phyloP scores from a whole-genome alignment of 2,888 invertebrate species.

The Agrotis segetum region DNA sequence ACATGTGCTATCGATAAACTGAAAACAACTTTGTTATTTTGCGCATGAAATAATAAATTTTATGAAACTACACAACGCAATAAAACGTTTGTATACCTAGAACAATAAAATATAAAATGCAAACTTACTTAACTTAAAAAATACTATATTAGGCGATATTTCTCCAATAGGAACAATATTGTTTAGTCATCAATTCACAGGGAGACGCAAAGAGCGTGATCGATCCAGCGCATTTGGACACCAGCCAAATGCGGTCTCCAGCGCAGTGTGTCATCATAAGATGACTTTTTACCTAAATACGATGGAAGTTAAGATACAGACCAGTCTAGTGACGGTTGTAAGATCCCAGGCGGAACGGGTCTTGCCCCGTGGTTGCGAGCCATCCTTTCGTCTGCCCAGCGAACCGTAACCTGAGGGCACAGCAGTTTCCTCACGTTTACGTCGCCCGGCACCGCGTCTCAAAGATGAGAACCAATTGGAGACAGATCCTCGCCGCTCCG shows the following conservation, averaged over 20 bases:
- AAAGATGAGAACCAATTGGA: conserved; percentile 96
- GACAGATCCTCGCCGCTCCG: conserved; percentile 93
- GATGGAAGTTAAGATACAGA: conserved; percentile 83
- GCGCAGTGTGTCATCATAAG: conserved; percentile 69
- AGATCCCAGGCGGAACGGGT: conserved; percentile 92
- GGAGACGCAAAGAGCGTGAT: conserved; percentile 82
- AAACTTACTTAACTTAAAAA: not conserved
- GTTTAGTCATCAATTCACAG: conserved; percentile 80
- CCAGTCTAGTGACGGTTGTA: conserved; percentile 90
- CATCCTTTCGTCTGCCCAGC: conserved; percentile 88
- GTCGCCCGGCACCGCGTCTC: conserved; percentile 91
- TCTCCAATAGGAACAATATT: conserved; percentile 62
- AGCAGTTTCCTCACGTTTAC: conserved; percentile 84
- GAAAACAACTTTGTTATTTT: conserved; percentile 48
- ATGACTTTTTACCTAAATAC: conserved; percentile 59
- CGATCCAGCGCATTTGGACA: conserved; percentile 87
- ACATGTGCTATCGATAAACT: conserved; percentile 52
- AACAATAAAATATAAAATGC: not conserved
- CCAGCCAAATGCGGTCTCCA: conserved; percentile 85
- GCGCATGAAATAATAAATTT: conserved; percentile 31
- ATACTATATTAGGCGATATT: conserved; percentile 31
- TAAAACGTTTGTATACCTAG: conserved; percentile 8
- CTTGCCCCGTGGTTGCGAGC: conserved; percentile 85
- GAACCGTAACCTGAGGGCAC: conserved; percentile 88
- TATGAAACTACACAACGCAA: conserved; percentile 20